Evolutionary conservation across 53 echinoderm and acorn worm species (phyloP).

Genomic region (Temnopleurus reevesii): DNA sequence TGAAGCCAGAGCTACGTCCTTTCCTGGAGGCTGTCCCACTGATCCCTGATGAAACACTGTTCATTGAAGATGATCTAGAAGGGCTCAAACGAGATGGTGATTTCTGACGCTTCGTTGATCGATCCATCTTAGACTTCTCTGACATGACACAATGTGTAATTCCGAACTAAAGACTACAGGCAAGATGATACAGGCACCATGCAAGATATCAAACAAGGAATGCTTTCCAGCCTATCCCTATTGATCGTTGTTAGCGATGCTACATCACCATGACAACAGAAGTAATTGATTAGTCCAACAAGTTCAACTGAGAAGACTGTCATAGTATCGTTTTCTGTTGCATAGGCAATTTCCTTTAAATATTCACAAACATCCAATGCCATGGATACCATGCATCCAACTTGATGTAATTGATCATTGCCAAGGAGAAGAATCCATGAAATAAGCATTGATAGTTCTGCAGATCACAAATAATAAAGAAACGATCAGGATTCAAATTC

Average conservation of each 20-base stretch:
- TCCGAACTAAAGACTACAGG: not conserved
- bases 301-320: not conserved
- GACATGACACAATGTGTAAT: constrained; percentile 13
- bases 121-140: constrained; percentile 24
- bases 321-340: not conserved
- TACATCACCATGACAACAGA: not conserved
- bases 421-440: not conserved
- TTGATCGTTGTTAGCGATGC: not conserved
- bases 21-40: constrained; percentile 50
- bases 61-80: constrained; percentile 41
- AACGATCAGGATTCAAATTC: not conserved
- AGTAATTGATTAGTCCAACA: not conserved
- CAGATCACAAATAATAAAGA: not conserved
- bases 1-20: not conserved
- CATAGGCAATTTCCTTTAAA: not conserved
- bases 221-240: not conserved
- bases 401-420: not conserved
- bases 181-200: not conserved
- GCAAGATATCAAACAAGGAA: not conserved
- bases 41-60: constrained; percentile 42
- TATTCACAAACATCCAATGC: not conserved
- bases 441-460: not conserved
- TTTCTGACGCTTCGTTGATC: constrained; percentile 33
- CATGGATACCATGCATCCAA: not conserved
- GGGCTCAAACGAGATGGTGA: constrained; percentile 39